Evolutionary conservation across 2,797 vertebrate species (phyloP), one percentile per base, ranked within the genome.

Genomic region (Xiphophorus birchmanni): DNA sequence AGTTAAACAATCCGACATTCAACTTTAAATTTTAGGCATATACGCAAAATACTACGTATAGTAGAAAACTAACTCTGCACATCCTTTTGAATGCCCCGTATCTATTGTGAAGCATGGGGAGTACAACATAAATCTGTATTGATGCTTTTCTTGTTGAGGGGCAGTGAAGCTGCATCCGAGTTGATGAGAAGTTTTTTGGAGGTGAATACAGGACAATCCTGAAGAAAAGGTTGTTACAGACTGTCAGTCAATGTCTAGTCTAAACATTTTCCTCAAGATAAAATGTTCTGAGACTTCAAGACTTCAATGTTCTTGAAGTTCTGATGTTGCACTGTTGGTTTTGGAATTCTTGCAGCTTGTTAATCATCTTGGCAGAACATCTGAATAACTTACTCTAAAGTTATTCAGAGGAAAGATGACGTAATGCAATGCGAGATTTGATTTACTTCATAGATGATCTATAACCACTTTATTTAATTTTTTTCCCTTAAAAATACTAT

Each of bases 381-480:
- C 26, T 65, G 26, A 56, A 56, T 56, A n/a, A n/a, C 52, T 26
- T 26, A 32, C 60, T 65, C 4, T 29, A 35, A 35, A 37, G 0
- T 67, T 67, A 40, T 67, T 40, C 37, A 67, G 35, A 42, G 65
- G 65, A 69, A 26, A 69, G 37, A 42, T 69, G 18, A 42, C 8
- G 7, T 69, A 42, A 12, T 2, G 35, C 9, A 26, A 12, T 11
- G 35, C 18, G 26, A 67, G 1, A 42, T 40, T 21, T 67, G 35
- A 40, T 37, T 67, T 67, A 10, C 8, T 40, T 67, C 35, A 44
- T 26, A 71, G 42, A 71, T 71, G 21, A 71, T 45, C 78, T 69
- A 35, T 52, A 40, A 35, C 18, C 65, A 5, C 10, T 69, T 54
- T 60, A 40, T 71, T 74, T 82, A 82, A 60, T 37, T 37, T 12